Evolutionary conservation across 35 echinoderm and acorn worm species (phyloP).

Genomic region (Ophioderma brevispina): DNA sequence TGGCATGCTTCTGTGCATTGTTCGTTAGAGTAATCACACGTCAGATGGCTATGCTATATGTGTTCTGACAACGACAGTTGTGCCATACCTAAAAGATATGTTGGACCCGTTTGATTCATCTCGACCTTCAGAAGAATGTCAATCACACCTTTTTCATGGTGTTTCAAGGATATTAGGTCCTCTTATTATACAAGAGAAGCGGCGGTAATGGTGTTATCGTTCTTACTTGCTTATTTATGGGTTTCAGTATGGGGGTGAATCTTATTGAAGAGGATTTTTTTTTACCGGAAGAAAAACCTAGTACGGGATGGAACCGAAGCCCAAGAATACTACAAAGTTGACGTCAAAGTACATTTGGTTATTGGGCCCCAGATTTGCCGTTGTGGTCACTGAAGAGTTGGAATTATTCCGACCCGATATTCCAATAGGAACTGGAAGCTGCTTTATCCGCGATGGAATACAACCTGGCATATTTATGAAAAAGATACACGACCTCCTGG

Average conservation of each 20-base stretch:
- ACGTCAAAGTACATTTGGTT: conserved; percentile 45
- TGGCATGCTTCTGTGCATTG: conserved; percentile 38
- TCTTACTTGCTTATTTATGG: conserved; percentile 22
- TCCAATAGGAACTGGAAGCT: conserved; percentile 38
- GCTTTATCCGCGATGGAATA: conserved; percentile 28
- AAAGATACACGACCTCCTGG: background rate
- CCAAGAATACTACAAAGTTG: conserved; percentile 38
- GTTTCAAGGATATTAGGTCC: conserved; percentile 70
- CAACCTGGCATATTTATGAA: background rate
- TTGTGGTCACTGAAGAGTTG: conserved; percentile 34
- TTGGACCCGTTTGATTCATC: conserved; percentile 35
- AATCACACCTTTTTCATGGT: no score
- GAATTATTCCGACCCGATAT: conserved; percentile 70
- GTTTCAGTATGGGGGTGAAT: conserved; percentile 73
- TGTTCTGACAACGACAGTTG: conserved; percentile 54
- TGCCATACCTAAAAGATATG: conserved; percentile 52
- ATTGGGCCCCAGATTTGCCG: conserved; percentile 56
- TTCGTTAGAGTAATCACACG: no score
- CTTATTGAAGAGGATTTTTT: conserved; percentile 39
- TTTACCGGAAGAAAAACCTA: conserved; percentile 53
- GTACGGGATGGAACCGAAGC: conserved; percentile 53
- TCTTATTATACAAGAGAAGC: conserved; percentile 39
- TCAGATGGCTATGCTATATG: conserved; percentile 29
- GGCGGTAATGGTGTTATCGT: conserved; percentile 39
- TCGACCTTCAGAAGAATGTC: no score